Conservation (phyloP, 2,888 invertebrate species). For the Cheilosia pagana region DNA sequence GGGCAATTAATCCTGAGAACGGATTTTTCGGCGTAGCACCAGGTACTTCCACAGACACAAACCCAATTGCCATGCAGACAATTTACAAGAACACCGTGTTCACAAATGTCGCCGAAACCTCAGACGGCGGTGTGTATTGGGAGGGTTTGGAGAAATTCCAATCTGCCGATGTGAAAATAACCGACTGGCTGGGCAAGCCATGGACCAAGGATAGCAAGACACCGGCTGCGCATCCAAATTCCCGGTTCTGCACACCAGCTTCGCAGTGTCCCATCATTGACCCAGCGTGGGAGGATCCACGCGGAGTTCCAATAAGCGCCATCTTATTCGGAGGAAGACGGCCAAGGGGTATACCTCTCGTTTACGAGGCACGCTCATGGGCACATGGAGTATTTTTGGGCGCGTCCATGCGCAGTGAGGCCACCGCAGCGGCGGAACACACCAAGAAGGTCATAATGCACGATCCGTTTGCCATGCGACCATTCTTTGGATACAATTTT, state of each 20-base stretch:
- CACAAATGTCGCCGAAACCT: conserved; percentile 98
- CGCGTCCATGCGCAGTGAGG: conserved; percentile 96
- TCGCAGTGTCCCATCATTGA: conserved; percentile 98
- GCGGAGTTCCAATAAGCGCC: conserved; percentile 97
- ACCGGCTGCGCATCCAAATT: conserved; percentile 98
- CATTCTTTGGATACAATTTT: conserved; percentile 99
- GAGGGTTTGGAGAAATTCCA: conserved; percentile 95
- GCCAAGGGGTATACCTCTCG: conserved; percentile 96
- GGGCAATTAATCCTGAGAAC: conserved; percentile 99
- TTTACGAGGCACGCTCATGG: conserved; percentile 97
- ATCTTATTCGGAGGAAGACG: conserved; percentile 98
- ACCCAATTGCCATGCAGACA: conserved; percentile 98
- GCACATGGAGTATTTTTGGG: conserved; percentile 98
- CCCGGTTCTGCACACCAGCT: conserved; percentile 98
- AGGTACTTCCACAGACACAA: conserved; percentile 94
- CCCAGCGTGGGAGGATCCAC: conserved; percentile 94
- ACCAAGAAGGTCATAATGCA: conserved; percentile 96
- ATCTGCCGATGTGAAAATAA: conserved; percentile 85
- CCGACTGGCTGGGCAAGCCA: conserved; percentile 92
- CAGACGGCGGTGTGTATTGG: conserved; percentile 99
- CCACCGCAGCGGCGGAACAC: conserved; percentile 99
- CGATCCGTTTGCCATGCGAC: conserved; percentile 99
- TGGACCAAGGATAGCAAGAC: conserved; percentile 87
- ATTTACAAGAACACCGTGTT: conserved; percentile 96
- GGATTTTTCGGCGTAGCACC: conserved; percentile 99